phyloP scores from a whole-genome alignment of 92 coral and sea anemone genomes.

The Zoanthus sansibaricus region DNA sequence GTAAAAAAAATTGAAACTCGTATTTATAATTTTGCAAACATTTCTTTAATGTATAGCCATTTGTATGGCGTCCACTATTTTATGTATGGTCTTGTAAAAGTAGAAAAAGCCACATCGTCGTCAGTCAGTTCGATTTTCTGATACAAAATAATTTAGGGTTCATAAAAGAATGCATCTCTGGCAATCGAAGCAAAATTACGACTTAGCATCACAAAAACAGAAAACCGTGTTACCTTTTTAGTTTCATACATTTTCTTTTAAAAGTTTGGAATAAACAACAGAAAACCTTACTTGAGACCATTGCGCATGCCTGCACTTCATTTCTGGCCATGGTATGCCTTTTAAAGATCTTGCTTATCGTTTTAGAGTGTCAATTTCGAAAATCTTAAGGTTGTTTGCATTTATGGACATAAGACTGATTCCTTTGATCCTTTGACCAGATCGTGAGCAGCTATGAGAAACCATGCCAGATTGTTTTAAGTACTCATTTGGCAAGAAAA shows the following conservation, averaged over 20 bases:
- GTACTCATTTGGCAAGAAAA: too few relatives aligned
- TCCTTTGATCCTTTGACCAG: too few relatives aligned
- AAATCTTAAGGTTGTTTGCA: too few relatives aligned
- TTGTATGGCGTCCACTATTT: neutral
- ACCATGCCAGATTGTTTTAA: too few relatives aligned
- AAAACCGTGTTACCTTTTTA: neutral
- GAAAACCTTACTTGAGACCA: too few relatives aligned
- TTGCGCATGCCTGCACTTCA: constrained; percentile 4
- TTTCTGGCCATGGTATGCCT: neutral
- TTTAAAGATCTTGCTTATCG: too few relatives aligned
- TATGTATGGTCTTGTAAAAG: neutral
- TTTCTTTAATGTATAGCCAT: neutral
- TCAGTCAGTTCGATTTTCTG: neutral
- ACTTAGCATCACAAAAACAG: neutral
- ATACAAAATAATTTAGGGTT: neutral
- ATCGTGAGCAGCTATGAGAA: too few relatives aligned
- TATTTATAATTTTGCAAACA: neutral
- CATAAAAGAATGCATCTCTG: neutral
- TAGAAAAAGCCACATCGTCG: constrained; percentile 3
- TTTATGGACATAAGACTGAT: too few relatives aligned
- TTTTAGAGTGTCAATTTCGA: too few relatives aligned
- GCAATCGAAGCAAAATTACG: constrained; percentile 17
- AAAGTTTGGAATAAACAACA: neutral
- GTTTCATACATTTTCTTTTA: neutral
- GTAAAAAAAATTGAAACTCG: neutral